phyloP scores from a whole-genome alignment of 1,140 invertebrate species.

The Drosophila lini region DNA sequence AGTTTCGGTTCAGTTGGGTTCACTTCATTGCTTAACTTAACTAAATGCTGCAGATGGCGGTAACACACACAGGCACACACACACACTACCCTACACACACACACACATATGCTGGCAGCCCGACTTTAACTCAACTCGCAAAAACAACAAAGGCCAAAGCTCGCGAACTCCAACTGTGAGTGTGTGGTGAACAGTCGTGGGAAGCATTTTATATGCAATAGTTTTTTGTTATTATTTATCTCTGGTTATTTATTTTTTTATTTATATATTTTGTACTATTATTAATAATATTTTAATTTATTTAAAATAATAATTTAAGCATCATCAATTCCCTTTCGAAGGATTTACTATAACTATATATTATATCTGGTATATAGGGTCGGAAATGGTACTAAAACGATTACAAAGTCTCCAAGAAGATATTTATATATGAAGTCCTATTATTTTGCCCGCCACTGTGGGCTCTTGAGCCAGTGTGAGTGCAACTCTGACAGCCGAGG shows the following conservation, averaged over 20 bases:
- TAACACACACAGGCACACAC: slow-evolving; percentile 33
- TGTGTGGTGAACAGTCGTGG: slow-evolving; percentile 1
- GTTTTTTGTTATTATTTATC: neutral
- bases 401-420: too few species aligned
- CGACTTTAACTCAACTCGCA: slow-evolving; percentile 61
- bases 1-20: slow-evolving; percentile 80
- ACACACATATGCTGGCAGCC: slow-evolving; percentile 10
- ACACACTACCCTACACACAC: slow-evolving; percentile 8
- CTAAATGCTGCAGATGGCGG: slow-evolving; percentile 77
- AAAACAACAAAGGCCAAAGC: slow-evolving; percentile 60
- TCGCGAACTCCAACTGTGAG: slow-evolving; percentile 60
- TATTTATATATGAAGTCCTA: neutral
- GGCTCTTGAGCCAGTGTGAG: slow-evolving; percentile 12
- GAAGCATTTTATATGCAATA: neutral
- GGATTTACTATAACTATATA: too few species aligned
- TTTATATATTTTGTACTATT: neutral
- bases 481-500: slow-evolving; percentile 57
- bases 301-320: too few species aligned
- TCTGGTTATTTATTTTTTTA: neutral
- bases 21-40: slow-evolving; percentile 82
- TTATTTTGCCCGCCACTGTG: neutral
- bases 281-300: neutral
- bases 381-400: too few species aligned
- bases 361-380: too few species aligned
- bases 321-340: too few species aligned